Conservation (phyloP, 92 coral and sea anemone genomes). For the Porites evermanni region DNA sequence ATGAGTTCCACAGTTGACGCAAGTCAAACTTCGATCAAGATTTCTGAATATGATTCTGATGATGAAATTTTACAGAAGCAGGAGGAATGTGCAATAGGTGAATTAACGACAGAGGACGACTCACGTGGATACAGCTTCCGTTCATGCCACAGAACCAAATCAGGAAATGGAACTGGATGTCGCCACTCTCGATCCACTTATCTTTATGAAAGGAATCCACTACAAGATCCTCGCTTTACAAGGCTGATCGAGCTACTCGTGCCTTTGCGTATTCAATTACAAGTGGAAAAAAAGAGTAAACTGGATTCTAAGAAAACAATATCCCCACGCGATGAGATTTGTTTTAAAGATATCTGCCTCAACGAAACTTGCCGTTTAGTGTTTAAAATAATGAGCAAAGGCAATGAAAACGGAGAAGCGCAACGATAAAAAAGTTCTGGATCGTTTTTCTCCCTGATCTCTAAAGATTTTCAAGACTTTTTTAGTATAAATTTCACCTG, state of each 20-base stretch:
- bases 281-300: background rate
- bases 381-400: conserved; percentile 66
- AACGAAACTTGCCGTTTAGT: conserved; percentile 64
- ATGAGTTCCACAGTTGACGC: background rate
- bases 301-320: background rate
- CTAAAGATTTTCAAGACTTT: background rate
- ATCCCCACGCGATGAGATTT: conserved; percentile 16
- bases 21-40: background rate
- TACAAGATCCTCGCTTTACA: conserved; percentile 61
- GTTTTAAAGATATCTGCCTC: conserved; percentile 71
- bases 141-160: background rate
- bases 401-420: background rate
- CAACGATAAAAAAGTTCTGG: background rate
- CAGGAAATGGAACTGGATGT: background rate
- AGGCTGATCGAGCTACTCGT: conserved; percentile 65
- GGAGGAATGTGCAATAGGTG: background rate
- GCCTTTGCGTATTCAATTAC: conserved; percentile 31
- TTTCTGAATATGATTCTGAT: background rate
- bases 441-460: background rate
- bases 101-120: background rate
- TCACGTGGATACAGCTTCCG: background rate
- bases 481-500: background rate
- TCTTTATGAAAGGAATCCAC: conserved; percentile 36
- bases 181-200: background rate
- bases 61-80: background rate